Evolutionary conservation across 2,797 vertebrate species (phyloP).

Genomic region (Amniataba percoides): DNA sequence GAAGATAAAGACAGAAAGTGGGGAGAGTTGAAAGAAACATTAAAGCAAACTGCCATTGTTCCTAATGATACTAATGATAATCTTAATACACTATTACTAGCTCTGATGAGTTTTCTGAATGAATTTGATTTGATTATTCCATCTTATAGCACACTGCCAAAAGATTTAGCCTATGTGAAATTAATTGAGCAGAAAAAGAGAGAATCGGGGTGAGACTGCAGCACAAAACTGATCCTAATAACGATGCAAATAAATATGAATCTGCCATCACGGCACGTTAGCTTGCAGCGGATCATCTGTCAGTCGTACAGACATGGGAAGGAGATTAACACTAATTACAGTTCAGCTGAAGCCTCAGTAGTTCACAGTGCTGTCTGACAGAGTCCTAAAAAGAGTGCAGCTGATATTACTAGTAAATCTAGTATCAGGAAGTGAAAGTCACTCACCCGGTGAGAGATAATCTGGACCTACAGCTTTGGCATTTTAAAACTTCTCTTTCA

Average conservation of each 20-base stretch:
- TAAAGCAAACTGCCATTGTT: slow-evolving; percentile 1
- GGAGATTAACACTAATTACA: slow-evolving; percentile 71
- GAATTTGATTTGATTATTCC: slow-evolving; percentile 21
- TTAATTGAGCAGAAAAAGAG: slow-evolving; percentile 37
- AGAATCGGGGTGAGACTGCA: slow-evolving; percentile 11
- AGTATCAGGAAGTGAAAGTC: slow-evolving; percentile 19
- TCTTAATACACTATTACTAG: not conserved
- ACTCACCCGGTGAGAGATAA: not conserved
- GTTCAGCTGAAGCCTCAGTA: slow-evolving; percentile 46
- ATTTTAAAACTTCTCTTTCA: slow-evolving; percentile 14
- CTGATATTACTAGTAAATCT: slow-evolving; percentile 15
- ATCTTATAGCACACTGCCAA: not conserved
- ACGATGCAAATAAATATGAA: slow-evolving; percentile 55
- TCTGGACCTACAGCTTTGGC: slow-evolving; percentile 17
- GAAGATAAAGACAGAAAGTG: not conserved
- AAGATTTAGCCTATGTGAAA: slow-evolving; percentile 30
- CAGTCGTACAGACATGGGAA: slow-evolving; percentile 45
- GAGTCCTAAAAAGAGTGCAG: slow-evolving; percentile 23
- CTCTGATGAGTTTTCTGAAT: not conserved
- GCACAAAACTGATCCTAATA: slow-evolving; percentile 35
- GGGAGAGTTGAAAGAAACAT: not conserved
- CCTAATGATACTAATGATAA: not conserved
- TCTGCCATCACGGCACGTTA: slow-evolving; percentile 48
- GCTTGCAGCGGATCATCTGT: slow-evolving; percentile 56
- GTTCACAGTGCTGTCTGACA: slow-evolving; percentile 41